Base-by-base conservation (phyloP, 1,140 invertebrate genomes). In the Drosophila lini region DNA sequence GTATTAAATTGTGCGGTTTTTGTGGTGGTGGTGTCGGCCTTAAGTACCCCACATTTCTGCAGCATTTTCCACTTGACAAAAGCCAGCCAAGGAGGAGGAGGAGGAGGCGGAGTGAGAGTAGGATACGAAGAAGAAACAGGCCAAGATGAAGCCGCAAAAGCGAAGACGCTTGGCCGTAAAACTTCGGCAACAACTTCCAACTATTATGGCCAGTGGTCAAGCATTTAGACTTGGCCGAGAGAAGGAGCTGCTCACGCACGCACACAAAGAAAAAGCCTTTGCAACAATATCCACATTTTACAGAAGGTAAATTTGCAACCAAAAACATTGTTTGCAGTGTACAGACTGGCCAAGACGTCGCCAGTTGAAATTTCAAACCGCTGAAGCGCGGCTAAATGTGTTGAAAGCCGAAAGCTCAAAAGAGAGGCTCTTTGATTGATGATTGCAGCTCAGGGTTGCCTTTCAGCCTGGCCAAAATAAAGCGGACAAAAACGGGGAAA, bases 1-100 rank as follows among this genome's bases (percentile, higher is more conserved):
- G 74, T 89, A 89, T 89, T 89, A 84, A 89, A 89, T 89, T 89
- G 85, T 89, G 84, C 45, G 84, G 84, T 89, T 89, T 85, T 78
- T 89, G 83, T 42, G 83, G 84, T 42, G 83, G 84, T 74, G 67
- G 64, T 88, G 80, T 62, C 50, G 69, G 80, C 63, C 77, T 81
- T 86, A 86, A 80, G 82, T 69, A 81, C 78, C 74, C 79, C 71
- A 65, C 68, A 81, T 83, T 78, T 80, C 78, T 89, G 71, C 85
- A 84, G 65, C 61, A 89, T 89, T 89, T 89, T 89, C 80, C 84
- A 89, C 84, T 89, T 89, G 84, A 89, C 84, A 84, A 81, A 53
- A 71, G 44, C 52, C 52, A 40, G 8, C 25, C 16, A 56, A 69
- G 67, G 48, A 32, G 64, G 40, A 59, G 53, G 11, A 32, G 32